phyloP scores from a whole-genome alignment of 2,113 vertebrate species.

The Ahaetulla prasina region DNA sequence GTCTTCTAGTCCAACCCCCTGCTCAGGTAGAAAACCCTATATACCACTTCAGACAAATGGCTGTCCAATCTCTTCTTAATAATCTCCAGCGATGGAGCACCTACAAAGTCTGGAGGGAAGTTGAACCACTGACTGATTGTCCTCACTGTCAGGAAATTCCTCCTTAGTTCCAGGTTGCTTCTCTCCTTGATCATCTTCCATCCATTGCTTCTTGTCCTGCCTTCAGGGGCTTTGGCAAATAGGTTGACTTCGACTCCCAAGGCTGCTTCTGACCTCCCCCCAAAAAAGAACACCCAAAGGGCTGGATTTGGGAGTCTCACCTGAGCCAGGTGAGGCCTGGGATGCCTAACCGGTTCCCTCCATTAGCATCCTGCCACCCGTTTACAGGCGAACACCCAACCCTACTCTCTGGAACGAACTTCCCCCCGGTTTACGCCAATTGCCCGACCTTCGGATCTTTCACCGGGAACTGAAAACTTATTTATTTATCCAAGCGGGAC shows the following conservation, averaged over 20 bases:
- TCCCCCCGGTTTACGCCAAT: no score
- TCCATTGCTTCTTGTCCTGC: background rate
- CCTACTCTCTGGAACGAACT: no score
- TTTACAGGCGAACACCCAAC: background rate
- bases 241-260: background rate
- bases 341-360: background rate
- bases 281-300: background rate
- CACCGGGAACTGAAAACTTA: no score
- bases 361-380: background rate
- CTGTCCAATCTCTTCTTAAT: background rate
- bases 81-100: background rate
- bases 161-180: background rate
- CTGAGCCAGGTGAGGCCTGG: background rate
- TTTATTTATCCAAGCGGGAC: no score
- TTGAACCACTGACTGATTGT: fast-evolving
- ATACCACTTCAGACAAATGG: background rate
- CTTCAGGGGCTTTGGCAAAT: background rate
- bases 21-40: background rate
- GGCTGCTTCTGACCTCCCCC: background rate
- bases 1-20: background rate
- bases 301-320: background rate
- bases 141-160: background rate
- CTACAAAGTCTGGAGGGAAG: background rate
- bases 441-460: no score
- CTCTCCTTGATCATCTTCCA: background rate